Conservation (phyloP, 2,888 invertebrate genomes). For the Anorthoa munda region DNA sequence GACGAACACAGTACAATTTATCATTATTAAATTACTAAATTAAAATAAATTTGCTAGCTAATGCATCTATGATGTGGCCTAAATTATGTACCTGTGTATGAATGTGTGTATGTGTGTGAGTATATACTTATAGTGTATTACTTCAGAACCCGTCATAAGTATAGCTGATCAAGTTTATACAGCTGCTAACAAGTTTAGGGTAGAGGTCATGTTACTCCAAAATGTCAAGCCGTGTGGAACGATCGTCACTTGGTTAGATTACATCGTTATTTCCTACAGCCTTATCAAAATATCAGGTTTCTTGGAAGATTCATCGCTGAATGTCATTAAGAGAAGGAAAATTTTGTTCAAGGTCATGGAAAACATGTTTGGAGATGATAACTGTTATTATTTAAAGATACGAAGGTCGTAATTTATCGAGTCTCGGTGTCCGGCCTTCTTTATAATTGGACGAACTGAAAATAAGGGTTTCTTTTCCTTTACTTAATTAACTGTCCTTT, state of each 20-base stretch:
- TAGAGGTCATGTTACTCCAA: conserved; percentile 39
- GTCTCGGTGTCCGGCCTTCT: neutral
- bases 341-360: conserved; percentile 25
- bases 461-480: conserved; percentile 10
- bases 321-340: conserved; percentile 18
- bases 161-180: conserved; percentile 15
- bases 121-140: no score
- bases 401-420: conserved; percentile 2
- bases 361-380: conserved; percentile 1
- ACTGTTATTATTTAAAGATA: conserved; percentile 30
- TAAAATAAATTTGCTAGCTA: no score
- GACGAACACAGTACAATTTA: no score
- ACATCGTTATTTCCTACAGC: conserved; percentile 31
- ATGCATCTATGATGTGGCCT: no score
- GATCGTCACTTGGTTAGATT: conserved; percentile 19
- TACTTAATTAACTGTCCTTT: conserved; percentile 14
- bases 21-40: no score
- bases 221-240: conserved; percentile 14
- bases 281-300: conserved; percentile 45
- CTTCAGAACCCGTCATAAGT: conserved; percentile 26
- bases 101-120: no score
- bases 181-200: conserved; percentile 7
- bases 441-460: conserved; percentile 21
- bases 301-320: conserved; percentile 16
- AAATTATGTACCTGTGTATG: no score